These are phyloP conservation scores for Neolamprologus hecqui DNA, from an alignment of 2,113 vertebrate genomes.

Conservation along the genomic window DNA sequence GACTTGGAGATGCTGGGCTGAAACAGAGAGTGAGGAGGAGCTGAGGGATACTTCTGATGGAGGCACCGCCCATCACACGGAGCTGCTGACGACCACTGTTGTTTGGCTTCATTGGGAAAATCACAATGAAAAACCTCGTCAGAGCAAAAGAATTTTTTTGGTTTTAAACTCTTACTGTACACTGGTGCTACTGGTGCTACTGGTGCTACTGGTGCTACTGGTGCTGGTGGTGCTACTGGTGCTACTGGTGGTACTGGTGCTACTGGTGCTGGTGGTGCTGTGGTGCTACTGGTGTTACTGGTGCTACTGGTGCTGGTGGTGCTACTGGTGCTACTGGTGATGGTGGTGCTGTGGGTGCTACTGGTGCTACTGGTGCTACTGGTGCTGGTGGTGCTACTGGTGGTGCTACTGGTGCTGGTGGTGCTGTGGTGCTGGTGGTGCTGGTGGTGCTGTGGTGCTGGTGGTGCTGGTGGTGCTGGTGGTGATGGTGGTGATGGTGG, in stretches of 20 bases:
- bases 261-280: rapidly evolving
- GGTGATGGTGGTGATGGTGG: rapidly evolving
- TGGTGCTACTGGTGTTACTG: rapidly evolving
- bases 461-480: neutral
- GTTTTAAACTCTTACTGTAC: too few relatives aligned
- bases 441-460: too few relatives aligned
- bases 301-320: rapidly evolving
- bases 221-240: neutral
- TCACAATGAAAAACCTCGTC: neutral
- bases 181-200: rapidly evolving
- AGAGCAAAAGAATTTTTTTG: neutral
- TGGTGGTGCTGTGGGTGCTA: rapidly evolving
- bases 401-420: too few relatives aligned
- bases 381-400: too few relatives aligned
- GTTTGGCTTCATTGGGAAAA: neutral
- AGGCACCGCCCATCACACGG: neutral
- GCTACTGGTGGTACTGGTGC: rapidly evolving
- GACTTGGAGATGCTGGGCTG: neutral
- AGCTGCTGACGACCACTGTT: neutral
- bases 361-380: too few relatives aligned
- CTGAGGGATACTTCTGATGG: neutral
- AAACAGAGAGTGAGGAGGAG: neutral
- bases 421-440: neutral
- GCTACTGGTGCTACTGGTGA: rapidly evolving
- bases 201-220: neutral